Evolutionary conservation across 2,113 vertebrate species (phyloP).

Genomic region (Sorex araneus): DNA sequence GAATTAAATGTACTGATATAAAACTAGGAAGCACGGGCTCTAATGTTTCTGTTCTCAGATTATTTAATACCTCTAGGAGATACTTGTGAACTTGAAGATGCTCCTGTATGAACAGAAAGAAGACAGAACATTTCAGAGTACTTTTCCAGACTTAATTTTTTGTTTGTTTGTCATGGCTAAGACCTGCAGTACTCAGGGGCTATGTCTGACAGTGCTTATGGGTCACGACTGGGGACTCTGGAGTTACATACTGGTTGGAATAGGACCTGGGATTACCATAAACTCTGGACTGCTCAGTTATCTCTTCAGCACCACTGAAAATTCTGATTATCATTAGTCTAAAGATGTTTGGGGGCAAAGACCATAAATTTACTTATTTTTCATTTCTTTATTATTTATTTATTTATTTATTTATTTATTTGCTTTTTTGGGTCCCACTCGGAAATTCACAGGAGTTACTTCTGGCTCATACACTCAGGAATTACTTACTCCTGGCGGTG

Average conservation of each 20-base stretch:
- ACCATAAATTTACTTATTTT: not conserved
- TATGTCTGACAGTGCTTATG: no score
- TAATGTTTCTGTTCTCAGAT: not conserved
- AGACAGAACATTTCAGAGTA: not conserved
- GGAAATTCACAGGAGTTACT: no score
- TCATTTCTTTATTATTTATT: not conserved
- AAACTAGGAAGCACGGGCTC: not conserved
- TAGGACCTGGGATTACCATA: no score
- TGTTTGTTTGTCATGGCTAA: no score
- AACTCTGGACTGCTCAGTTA: no score
- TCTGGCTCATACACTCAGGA: no score
- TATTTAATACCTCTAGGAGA: not conserved
- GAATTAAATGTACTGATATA: not conserved
- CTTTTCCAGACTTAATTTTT: not conserved
- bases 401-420: no score
- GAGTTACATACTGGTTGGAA: no score
- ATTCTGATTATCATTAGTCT: not conserved
- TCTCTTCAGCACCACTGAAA: not conserved
- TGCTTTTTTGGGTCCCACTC: no score
- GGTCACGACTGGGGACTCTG: no score
- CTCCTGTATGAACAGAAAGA: not conserved
- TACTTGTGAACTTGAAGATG: not conserved
- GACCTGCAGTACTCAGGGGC: no score
- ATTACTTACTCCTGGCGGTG: no score
- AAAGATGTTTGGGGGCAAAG: not conserved